A percentile compares a stretch with the other conserved stretches of the same genome.
These are phyloP conservation scores for Eueremaeus valkanovi DNA, from an alignment of 2,888 invertebrate species.

Conservation along the genomic window DNA sequence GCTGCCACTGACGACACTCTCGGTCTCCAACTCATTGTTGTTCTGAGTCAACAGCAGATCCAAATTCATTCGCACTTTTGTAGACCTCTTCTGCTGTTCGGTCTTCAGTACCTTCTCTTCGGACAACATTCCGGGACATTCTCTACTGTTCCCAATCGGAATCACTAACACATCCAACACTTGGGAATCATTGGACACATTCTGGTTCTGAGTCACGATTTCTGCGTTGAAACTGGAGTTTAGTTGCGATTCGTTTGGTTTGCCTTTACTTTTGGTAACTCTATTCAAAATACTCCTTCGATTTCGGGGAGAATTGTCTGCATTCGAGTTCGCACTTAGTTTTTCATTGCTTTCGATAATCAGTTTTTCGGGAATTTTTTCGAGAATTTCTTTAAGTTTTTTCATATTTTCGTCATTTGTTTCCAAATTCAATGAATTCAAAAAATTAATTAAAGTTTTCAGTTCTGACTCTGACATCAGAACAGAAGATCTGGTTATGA, in stretches of 20 bases:
- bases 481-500: slow-evolving; percentile 62
- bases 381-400: slow-evolving; percentile 11
- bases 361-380: slow-evolving; percentile 25
- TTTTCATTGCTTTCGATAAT: slow-evolving; percentile 3
- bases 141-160: slow-evolving; percentile 60
- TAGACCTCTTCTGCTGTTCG: slow-evolving; percentile 51
- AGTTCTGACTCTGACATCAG: slow-evolving; percentile 67
- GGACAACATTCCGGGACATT: slow-evolving; percentile 64
- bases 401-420: not conserved
- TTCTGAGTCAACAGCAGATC: slow-evolving; percentile 43
- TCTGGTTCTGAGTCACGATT: not conserved
- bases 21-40: slow-evolving; percentile 46
- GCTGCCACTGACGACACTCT: slow-evolving; percentile 49
- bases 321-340: not conserved
- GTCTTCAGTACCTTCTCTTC: slow-evolving; percentile 61
- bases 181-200: not conserved
- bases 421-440: slow-evolving; percentile 1
- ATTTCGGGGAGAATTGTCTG: slow-evolving; percentile 6
- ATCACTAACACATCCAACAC: slow-evolving; percentile 63
- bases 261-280: slow-evolving; percentile 8
- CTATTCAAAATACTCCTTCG: slow-evolving; percentile 28
- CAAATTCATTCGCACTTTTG: slow-evolving; percentile 49
- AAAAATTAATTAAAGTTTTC: slow-evolving; percentile 32
- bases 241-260: not conserved
- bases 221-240: not conserved